Conservation (phyloP, 2,797 vertebrate species). For the Spheniscus humboldti region DNA sequence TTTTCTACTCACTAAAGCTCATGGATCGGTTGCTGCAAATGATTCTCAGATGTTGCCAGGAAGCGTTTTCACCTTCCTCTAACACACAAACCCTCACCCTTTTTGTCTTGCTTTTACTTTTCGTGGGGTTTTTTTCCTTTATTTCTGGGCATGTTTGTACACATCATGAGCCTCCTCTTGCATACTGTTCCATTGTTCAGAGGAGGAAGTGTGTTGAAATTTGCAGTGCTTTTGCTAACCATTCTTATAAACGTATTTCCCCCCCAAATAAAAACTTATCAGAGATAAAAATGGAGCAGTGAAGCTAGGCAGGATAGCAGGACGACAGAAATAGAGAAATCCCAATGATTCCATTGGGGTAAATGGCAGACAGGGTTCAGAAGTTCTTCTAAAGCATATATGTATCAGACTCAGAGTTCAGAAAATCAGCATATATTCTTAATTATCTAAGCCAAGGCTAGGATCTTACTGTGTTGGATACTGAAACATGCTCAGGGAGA, state of each 20-base stretch:
- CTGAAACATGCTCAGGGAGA: neutral
- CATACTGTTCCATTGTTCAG: neutral
- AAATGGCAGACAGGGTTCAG: neutral
- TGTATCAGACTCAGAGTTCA: neutral
- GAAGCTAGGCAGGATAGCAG: neutral
- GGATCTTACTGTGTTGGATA: neutral
- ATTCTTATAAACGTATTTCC: neutral
- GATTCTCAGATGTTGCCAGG: slow-evolving; percentile 52
- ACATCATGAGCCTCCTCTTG: neutral
- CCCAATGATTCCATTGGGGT: neutral
- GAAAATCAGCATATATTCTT: neutral
- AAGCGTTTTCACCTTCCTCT: slow-evolving; percentile 39
- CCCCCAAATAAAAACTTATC: neutral
- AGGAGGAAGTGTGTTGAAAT: neutral
- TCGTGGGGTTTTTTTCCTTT: neutral
- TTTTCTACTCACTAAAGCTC: neutral
- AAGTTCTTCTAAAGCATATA: neutral
- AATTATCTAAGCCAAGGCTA: neutral
- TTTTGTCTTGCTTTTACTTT: slow-evolving; percentile 31
- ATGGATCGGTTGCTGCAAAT: slow-evolving; percentile 25
- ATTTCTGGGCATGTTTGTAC: slow-evolving; percentile 16
- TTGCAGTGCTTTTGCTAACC: neutral
- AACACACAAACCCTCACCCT: neutral
- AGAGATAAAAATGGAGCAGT: neutral
- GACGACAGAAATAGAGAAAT: neutral